Base-by-base conservation (phyloP, 1,140 invertebrate species). In the Apis cerana region DNA sequence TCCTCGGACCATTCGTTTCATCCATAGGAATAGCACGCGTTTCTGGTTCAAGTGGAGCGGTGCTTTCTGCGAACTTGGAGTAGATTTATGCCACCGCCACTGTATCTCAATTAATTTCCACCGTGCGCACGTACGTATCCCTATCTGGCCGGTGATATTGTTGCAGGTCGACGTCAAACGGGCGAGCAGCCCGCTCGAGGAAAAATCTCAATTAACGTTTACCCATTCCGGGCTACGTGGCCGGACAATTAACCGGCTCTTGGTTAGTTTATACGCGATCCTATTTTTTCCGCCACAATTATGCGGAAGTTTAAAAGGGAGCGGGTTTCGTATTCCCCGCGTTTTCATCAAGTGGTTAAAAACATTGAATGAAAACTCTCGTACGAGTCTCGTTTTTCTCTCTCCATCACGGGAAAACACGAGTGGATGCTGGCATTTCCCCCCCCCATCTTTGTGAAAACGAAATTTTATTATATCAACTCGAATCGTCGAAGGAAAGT, bases 21-120 rank as follows among this genome's bases (percentile, higher is more conserved):
- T 15, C 11, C 52, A 17, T 27, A 10, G 48, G 10, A 19, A 21
- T 50, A 43, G 69, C 69, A 59, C 50, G 59, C 13, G 33, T 43
- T 43, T 43, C 33, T 11, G n/a, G 50, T n/a, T 68, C 65, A 82
- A 82, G 74, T 64, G 80, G 54, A 82, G n/a, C 72, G 23, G 75
- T 74, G 59, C 85, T 74, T 84, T 76, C 77, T 71, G 70, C 62
- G 64, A 87, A 87, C 65, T 87, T 87, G 70, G 52, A 78, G 76
- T 65, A 64, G 86, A 87, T 84, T 87, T 83, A 86, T 87, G 78
- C 82, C 67, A 86, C 48, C 27, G 68, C 58, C 85, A 80, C 58
- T 84, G 82, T 69, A 85, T 87, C 74, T 67, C 82, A 71, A 84
- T 88, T 87, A 88, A 88, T 88, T 88, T 75, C 58, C 33, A 12